These are phyloP conservation scores for Tridacna crocea DNA, from an alignment of 2,888 invertebrate species.

Conservation along the genomic window DNA sequence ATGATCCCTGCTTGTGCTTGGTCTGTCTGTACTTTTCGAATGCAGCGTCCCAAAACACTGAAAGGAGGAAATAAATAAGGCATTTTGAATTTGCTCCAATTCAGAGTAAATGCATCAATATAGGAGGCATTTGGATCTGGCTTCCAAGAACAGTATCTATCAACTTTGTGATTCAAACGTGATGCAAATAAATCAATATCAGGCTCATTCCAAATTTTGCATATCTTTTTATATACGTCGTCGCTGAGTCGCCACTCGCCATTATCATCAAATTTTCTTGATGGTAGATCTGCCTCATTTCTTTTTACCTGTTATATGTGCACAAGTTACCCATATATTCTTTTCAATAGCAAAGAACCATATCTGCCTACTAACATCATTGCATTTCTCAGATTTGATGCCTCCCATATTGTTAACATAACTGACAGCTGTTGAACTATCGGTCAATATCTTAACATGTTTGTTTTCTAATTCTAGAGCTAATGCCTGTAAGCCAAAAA, in stretches of 20 bases:
- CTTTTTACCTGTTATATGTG: conserved; percentile 15
- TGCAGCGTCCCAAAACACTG: conserved; percentile 42
- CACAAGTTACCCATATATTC: conserved; percentile 22
- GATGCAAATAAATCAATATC: conserved; percentile 49
- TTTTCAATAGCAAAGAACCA: conserved; percentile 26
- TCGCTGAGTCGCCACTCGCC: conserved; percentile 28
- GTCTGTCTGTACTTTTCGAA: conserved; percentile 31
- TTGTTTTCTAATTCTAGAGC: background rate
- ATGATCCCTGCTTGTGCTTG: conserved; percentile 18
- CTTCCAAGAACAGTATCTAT: conserved; percentile 29
- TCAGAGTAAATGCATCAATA: conserved; percentile 37
- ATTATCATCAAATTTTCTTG: conserved; percentile 35
- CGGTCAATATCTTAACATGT: conserved; percentile 16
- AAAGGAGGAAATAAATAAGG: conserved; percentile 54
- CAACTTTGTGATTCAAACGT: conserved; percentile 32
- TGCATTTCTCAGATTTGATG: conserved; percentile 29
- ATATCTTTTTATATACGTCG: conserved; percentile 15
- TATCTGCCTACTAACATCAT: conserved; percentile 27
- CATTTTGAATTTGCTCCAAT: conserved; percentile 25
- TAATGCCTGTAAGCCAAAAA: conserved; percentile 14
- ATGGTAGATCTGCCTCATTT: conserved; percentile 23
- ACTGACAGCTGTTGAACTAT: conserved; percentile 3
- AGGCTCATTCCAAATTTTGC: conserved; percentile 4
- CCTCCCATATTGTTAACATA: conserved; percentile 34
- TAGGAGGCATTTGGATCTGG: conserved; percentile 30